These are phyloP conservation scores for Diorhabda sublineata DNA, from an alignment of 1,140 invertebrate species.

Conservation along the genomic window DNA sequence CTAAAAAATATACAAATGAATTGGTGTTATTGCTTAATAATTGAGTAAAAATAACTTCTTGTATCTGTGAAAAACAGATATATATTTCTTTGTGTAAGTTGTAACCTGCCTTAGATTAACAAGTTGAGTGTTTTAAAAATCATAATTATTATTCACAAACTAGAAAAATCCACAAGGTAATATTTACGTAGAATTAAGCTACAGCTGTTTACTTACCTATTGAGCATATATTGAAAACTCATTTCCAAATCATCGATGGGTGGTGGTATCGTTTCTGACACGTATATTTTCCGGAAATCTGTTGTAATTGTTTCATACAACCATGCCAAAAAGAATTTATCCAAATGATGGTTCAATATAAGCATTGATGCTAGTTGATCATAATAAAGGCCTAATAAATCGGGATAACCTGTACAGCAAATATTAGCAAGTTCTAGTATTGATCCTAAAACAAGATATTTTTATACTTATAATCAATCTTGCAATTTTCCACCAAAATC, in stretches of 20 bases:
- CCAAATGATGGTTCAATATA: slow-evolving; percentile 48
- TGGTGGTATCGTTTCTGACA: slow-evolving; percentile 45
- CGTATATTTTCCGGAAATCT: slow-evolving; percentile 59
- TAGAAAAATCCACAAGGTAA: too few species aligned
- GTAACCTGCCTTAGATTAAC: too few species aligned
- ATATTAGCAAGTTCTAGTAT: slow-evolving; percentile 42
- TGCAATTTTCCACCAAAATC: too few species aligned
- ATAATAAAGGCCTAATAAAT: slow-evolving; percentile 63
- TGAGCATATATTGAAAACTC: slow-evolving; percentile 53
- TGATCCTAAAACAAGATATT: slow-evolving; percentile 11
- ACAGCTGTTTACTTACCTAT: slow-evolving; percentile 42
- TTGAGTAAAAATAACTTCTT: too few species aligned
- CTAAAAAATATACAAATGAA: neutral
- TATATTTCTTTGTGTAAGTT: too few species aligned
- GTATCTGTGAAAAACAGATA: too few species aligned
- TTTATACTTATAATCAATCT: too few species aligned
- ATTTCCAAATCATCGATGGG: slow-evolving; percentile 48
- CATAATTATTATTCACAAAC: too few species aligned
- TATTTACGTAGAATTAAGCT: too few species aligned
- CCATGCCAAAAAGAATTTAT: slow-evolving; percentile 59
- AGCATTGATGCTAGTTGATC: slow-evolving; percentile 66
- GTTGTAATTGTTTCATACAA: slow-evolving; percentile 55
- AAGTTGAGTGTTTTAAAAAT: too few species aligned
- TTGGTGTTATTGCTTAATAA: too few species aligned
- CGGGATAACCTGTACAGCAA: slow-evolving; percentile 44